phyloP scores from a whole-genome alignment of 2,888 invertebrate genomes.

The Cosmia pyralina region DNA sequence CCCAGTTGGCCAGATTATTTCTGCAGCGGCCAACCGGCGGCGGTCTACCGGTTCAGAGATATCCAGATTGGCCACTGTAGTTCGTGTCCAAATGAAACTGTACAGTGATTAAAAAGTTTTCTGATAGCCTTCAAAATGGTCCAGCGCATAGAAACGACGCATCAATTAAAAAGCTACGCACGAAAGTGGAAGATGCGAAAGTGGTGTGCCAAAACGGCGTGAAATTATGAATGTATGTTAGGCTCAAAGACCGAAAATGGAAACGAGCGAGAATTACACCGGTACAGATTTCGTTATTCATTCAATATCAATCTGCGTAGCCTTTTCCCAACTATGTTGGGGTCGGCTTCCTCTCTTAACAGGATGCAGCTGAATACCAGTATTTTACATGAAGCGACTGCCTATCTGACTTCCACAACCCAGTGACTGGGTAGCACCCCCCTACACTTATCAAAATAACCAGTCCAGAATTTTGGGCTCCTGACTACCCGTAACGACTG shows the following conservation, averaged over 20 bases:
- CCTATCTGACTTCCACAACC: not conserved
- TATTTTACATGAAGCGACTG: not conserved
- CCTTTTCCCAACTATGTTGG: not conserved
- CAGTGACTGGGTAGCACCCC: not conserved
- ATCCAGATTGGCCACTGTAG: no score
- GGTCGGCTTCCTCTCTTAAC: not conserved
- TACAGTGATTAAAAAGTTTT: not conserved
- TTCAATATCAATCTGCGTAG: not conserved
- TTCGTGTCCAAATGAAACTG: no score
- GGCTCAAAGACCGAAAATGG: constrained; percentile 18
- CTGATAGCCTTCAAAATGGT: constrained; percentile 19
- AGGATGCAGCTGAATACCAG: not conserved
- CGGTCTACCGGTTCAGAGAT: no score
- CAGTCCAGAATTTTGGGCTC: not conserved
- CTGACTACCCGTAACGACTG: not conserved
- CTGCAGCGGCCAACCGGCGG: no score
- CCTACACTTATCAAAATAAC: not conserved
- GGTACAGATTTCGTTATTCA: not conserved
- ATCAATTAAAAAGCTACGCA: constrained; percentile 36
- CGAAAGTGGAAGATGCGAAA: constrained; percentile 46
- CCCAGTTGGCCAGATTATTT: no score
- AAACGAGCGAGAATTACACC: not conserved
- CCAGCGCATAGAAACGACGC: constrained; percentile 19
- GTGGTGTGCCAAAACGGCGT: constrained; percentile 44
- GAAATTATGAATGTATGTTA: constrained; percentile 44